Evolutionary conservation across 2,888 invertebrate genomes (phyloP), one percentile per base, ranked within the genome.

Genomic region (Erebia palarica): DNA sequence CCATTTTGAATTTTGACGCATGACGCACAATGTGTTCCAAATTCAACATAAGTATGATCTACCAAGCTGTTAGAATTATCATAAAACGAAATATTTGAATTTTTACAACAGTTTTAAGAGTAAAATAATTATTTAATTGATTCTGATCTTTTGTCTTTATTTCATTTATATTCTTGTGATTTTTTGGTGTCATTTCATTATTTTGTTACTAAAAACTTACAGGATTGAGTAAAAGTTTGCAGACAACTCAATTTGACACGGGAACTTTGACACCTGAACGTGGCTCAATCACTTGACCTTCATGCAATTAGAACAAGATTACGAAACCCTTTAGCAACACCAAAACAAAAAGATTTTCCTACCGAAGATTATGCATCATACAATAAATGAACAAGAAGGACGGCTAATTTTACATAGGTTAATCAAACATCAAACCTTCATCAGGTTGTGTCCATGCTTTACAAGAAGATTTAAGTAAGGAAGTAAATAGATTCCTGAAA

Each of bases 1-100:
- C 27, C 57, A 63, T 21, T 13, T 63, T 63, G 60, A 16, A 60
- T 60, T 7, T 36, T 59, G 14, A 21, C 55, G 55, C 21, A 58
- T 21, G 57, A 58, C 57, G 57, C 3, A 18, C 10, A 18, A 36
- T 36, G 36, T 18, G 16, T 55, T 18, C 55, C 18, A 18, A 55
- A 55, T 18, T 55, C 16, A 55, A 18, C 18, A 10, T 1, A n/a
- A n/a, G 7, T 3, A 55, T 10, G 18, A 55, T 1, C 3, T 18
- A 55, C 18, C 1, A 7, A 49, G 14, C 5, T 4, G n/a, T n/a
- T 7, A 36, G 36, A 36, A 36, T 36, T 36, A 36, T 7, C 36
- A 36, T 36, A 36, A 36, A 36, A 36, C 36, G 27, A 36, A 7
- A 36, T 36, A 36, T 0, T 36, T 36, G 5, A 36, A 49, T 13